phyloP scores from a whole-genome alignment of 2,797 vertebrate species.

The Podargus strigoides region DNA sequence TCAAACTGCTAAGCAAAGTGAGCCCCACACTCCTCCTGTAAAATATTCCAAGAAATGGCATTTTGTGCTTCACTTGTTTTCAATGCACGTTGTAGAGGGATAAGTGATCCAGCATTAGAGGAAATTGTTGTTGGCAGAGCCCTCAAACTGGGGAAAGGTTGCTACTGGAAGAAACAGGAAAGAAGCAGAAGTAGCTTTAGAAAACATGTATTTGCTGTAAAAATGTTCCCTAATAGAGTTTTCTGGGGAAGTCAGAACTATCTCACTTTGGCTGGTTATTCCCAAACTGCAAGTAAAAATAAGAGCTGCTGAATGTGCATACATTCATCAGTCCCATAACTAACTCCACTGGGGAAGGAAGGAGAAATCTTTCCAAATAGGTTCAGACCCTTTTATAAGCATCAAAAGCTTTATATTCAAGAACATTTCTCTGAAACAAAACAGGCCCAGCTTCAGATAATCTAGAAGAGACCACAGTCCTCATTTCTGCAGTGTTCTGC shows the following conservation, averaged over 20 bases:
- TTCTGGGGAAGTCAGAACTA: background rate
- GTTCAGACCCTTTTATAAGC: background rate
- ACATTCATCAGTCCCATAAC: background rate
- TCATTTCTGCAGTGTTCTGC: background rate
- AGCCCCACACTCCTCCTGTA: background rate
- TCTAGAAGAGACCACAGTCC: background rate
- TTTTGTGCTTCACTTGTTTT: slow-evolving; percentile 7
- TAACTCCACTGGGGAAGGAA: background rate
- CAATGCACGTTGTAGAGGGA: background rate
- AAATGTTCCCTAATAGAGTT: background rate
- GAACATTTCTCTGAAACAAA: background rate
- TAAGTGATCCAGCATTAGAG: background rate
- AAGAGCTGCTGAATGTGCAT: background rate
- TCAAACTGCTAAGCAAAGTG: background rate
- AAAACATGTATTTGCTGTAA: background rate
- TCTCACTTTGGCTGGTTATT: background rate
- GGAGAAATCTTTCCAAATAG: background rate
- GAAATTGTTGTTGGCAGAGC: background rate
- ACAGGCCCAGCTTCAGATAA: background rate
- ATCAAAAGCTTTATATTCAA: background rate
- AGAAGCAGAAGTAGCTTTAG: background rate
- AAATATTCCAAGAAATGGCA: background rate
- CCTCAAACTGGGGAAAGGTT: background rate
- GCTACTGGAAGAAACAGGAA: background rate
- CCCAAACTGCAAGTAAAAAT: background rate